Base-by-base conservation (phyloP, 2,888 invertebrate species). In the Yponomeuta sedellus region DNA sequence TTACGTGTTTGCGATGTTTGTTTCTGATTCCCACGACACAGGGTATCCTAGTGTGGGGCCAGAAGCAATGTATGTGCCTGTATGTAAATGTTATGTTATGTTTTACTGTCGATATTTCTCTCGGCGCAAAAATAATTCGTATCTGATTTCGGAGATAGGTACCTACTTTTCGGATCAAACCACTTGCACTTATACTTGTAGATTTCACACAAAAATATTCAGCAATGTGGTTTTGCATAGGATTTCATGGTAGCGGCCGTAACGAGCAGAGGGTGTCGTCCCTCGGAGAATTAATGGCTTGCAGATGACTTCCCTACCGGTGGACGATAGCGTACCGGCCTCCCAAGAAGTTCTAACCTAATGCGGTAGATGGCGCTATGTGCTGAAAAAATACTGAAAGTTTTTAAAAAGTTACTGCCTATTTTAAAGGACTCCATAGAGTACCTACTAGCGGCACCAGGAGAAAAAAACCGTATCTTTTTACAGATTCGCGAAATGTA, bases 211-310 rank as follows among this genome's bases (percentile, higher is more conserved):
- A 2, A 58, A 58, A 58, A 19, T 58, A 58, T 58, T 58, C 8
- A 5, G 10, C 19, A 19, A 58, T 10, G 20, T 58, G 8, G 2
- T 20, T 65, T 61, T 58, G 63, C 44, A 34, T 22, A 62, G 10
- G 8, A 63, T 75, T 56, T 70, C 85, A 67, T 89, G 83, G 89
- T 89, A 89, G n/a, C 19, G 67, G 65, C 16, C 65, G 2, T 73
- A 66, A 25, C 75, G 83, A 83, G 71, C 68, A 70, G 70, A 74
- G 83, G 78, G 83, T 34, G 34, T 34, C 81, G 82, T 87, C 88
- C 88, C 88, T 86, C 87, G 88, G 88, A 88, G 89, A 90, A 91
- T 89, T 88, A 88, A 88, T 88, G 81, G 83, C 74, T 66, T 67
- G 40, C 52, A 10, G 64, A 80, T 82, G 83, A 86, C 83, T 84